phyloP scores from a whole-genome alignment of 2,113 vertebrate species.

The Balaenoptera acutorostrata region DNA sequence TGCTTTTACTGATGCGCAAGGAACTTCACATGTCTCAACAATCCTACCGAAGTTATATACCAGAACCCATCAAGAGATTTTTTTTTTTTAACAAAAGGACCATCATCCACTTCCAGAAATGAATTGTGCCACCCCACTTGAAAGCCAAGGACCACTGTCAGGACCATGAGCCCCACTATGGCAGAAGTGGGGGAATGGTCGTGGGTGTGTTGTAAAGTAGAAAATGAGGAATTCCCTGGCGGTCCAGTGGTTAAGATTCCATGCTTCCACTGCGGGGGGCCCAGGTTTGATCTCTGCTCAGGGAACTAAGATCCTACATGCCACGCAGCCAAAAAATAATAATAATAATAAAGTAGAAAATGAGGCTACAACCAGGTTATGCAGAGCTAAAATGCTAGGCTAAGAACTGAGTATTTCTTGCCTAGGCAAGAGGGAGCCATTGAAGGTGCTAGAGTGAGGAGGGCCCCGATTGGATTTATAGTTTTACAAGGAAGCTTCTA shows the following conservation, averaged over 20 bases:
- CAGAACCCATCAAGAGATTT: neutral
- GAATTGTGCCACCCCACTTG: neutral
- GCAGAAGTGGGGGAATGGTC: neutral
- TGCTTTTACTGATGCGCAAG: neutral
- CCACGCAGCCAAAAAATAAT: neutral
- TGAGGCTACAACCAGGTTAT: neutral
- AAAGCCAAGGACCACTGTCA: neutral
- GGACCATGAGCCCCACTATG: neutral
- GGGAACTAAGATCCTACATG: neutral
- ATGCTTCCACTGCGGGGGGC: neutral
- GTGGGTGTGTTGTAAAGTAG: neutral
- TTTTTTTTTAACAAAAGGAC: neutral
- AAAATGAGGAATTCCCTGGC: neutral
- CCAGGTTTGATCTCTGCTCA: neutral
- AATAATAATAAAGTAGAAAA: neutral
- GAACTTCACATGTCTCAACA: neutral
- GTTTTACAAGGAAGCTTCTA: neutral
- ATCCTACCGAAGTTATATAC: neutral
- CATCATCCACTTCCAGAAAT: neutral
- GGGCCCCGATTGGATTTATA: neutral
- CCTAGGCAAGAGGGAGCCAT: neutral
- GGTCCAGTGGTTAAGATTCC: neutral
- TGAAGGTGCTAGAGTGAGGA: neutral
- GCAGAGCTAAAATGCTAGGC: neutral
- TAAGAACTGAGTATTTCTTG: neutral